Conservation (phyloP, 2,113 vertebrate species). For the Tympanuchus pallidicinctus region DNA sequence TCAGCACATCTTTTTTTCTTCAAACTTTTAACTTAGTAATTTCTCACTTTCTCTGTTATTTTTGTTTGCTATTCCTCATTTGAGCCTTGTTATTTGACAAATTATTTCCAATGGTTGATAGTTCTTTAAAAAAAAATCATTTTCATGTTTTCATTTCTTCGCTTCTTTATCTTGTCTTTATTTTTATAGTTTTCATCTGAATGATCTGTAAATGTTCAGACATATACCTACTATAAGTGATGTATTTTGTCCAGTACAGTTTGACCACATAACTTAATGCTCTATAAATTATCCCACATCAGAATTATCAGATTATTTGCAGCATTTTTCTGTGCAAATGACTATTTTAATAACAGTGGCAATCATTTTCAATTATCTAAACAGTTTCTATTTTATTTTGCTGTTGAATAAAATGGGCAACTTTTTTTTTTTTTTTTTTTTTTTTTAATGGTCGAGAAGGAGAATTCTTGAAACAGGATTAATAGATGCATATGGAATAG, state of each 20-base stretch:
- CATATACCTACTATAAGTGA: neutral
- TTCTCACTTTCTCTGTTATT: neutral
- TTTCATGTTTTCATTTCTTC: neutral
- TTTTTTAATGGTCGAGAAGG: neutral
- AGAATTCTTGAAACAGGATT: neutral
- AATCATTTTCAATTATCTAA: neutral
- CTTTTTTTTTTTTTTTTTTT: too few relatives aligned
- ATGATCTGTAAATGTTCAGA: neutral
- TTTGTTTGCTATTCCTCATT: neutral
- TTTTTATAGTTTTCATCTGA: neutral
- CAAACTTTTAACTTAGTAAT: neutral
- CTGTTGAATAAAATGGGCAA: neutral
- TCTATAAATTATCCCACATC: neutral
- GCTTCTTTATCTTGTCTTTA: rapidly evolving
- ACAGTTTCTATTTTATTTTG: neutral
- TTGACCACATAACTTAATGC: neutral
- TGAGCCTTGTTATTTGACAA: rapidly evolving
- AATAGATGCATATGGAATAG: neutral
- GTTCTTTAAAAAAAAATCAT: rapidly evolving
- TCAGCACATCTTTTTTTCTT: neutral
- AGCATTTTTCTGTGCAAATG: neutral
- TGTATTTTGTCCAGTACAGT: neutral
- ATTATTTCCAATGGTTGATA: neutral
- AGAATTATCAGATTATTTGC: neutral
- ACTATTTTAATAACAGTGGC: neutral